Conservation (phyloP, 2,797 vertebrate species). For the Danio jaintianensis region DNA sequence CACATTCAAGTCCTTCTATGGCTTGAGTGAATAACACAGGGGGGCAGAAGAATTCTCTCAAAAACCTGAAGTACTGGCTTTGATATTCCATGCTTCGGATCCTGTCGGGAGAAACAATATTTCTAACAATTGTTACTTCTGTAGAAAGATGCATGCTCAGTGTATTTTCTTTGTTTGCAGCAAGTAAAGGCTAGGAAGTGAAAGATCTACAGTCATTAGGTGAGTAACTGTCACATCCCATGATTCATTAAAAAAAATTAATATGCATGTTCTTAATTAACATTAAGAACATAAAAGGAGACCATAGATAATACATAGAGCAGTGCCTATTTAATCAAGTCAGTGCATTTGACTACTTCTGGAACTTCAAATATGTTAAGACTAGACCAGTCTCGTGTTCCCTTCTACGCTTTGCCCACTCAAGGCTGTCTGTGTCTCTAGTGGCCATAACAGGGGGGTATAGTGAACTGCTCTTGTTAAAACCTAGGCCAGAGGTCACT, state of each 20-base stretch:
- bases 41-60: slow-evolving; percentile 61
- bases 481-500: slow-evolving; percentile 44
- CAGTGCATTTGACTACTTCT: too few relatives aligned
- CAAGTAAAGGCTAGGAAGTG: background rate
- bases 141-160: background rate
- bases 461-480: slow-evolving; percentile 42
- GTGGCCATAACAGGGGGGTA: slow-evolving; percentile 58
- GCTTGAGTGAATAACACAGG: slow-evolving; percentile 62
- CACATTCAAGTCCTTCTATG: slow-evolving; percentile 63
- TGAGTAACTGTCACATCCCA: background rate
- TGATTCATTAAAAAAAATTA: background rate
- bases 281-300: too few relatives aligned
- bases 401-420: slow-evolving; percentile 62
- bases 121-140: background rate
- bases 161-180: background rate
- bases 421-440: slow-evolving; percentile 48
- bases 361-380: too few relatives aligned
- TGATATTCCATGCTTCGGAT: slow-evolving; percentile 60
- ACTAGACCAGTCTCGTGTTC: background rate
- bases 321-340: too few relatives aligned
- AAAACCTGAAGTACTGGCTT: slow-evolving; percentile 62
- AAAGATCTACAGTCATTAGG: background rate
- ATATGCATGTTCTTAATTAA: too few relatives aligned
- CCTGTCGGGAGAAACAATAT: slow-evolving; percentile 65
- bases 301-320: too few relatives aligned